Conservation (phyloP, 1,140 invertebrate species). For the Scaptomyza graminum region DNA sequence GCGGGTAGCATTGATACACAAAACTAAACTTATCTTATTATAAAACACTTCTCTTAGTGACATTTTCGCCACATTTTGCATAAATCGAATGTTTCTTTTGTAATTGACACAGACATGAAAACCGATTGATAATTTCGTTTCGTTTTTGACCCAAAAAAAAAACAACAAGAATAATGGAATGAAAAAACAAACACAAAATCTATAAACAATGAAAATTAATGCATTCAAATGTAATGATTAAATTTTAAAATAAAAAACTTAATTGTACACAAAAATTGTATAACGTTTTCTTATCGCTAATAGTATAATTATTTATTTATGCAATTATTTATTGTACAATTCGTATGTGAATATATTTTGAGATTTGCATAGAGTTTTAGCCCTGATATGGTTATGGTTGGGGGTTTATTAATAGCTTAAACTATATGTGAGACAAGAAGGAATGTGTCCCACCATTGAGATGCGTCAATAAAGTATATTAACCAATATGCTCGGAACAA, state of each 20-base stretch:
- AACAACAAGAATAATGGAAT: slow-evolving; percentile 12
- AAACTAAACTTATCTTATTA: neutral
- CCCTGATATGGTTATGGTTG: slow-evolving; percentile 60
- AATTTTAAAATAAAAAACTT: slow-evolving; percentile 71
- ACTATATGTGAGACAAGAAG: slow-evolving; percentile 18
- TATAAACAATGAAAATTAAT: slow-evolving; percentile 19
- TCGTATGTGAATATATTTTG: slow-evolving; percentile 24
- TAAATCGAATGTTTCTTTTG: slow-evolving; percentile 25
- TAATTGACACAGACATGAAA: slow-evolving; percentile 27
- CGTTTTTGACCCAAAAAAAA: slow-evolving; percentile 27
- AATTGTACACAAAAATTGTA: slow-evolving; percentile 52
- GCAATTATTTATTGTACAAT: slow-evolving; percentile 24
- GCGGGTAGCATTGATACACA: slow-evolving; percentile 2
- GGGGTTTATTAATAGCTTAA: slow-evolving; percentile 24
- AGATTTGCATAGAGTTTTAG: slow-evolving; percentile 32
- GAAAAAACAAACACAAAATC: slow-evolving; percentile 32
- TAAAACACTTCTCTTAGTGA: slow-evolving; percentile 22
- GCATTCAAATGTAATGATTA: slow-evolving; percentile 69
- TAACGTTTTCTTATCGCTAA: neutral
- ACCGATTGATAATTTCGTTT: slow-evolving; percentile 12
- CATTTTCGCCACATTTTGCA: slow-evolving; percentile 50
- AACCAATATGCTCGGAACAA: too few relatives aligned
- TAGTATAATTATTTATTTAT: slow-evolving; percentile 1
- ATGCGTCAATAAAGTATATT: too few relatives aligned
- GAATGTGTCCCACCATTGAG: neutral